Percentiles rank a stretch among this genome's conserved stretches.
Conservation (phyloP, 2,888 invertebrate genomes). For the Silvanus unidentatus region DNA sequence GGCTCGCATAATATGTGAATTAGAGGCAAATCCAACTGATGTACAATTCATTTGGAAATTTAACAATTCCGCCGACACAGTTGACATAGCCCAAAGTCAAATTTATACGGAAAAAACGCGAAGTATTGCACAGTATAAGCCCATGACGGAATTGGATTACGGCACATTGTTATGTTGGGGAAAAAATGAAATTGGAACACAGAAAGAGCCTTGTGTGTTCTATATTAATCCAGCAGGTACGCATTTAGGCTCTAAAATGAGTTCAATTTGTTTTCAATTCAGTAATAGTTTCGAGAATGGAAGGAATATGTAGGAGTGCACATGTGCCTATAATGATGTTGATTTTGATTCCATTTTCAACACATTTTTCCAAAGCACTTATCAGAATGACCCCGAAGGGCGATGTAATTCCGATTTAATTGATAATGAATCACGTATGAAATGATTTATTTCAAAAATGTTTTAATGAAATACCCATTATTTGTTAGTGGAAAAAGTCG, state of each 20-base stretch:
- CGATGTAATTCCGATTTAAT: no score
- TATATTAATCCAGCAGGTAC: constrained; percentile 68
- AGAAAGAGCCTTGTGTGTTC: constrained; percentile 67
- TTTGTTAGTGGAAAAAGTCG: no score
- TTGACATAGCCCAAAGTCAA: constrained; percentile 61
- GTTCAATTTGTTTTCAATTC: background rate
- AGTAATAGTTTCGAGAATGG: background rate
- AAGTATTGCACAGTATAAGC: constrained; percentile 63
- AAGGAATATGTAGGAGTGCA: no score
- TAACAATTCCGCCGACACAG: constrained; percentile 65
- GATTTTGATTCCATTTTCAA: no score
- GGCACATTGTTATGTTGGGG: constrained; percentile 72
- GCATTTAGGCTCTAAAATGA: constrained; percentile 21
- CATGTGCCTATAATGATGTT: no score
- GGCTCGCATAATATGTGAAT: constrained; percentile 63
- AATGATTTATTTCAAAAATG: no score
- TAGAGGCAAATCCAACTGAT: constrained; percentile 68
- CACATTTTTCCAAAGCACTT: no score
- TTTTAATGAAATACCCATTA: no score
- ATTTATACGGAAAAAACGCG: constrained; percentile 57
- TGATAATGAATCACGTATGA: no score
- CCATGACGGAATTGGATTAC: constrained; percentile 68
- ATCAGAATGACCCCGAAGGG: no score
- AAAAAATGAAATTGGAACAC: constrained; percentile 64
- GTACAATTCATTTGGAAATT: constrained; percentile 69